Evolutionary conservation across 1,140 invertebrate species (phyloP), one percentile per base, ranked within the genome.

Genomic region (Doryteuthis pealeii): DNA sequence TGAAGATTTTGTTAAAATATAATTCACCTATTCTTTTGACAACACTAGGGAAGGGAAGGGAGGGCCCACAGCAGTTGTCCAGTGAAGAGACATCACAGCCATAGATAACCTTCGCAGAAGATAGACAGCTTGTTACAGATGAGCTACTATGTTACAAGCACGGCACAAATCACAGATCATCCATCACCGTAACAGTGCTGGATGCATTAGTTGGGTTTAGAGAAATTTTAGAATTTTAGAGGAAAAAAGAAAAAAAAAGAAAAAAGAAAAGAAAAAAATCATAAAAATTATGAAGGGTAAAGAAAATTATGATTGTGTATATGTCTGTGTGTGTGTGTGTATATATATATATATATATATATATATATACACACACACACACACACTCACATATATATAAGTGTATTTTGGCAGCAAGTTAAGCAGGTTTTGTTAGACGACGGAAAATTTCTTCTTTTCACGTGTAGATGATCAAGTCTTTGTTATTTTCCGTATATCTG

Each of bases 81-180:
- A 62, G 54, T 62, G 54, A 62, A 62, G 54, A 62, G 54, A n/a
- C 54, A 22, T 62, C 54, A 62, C 54, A 62, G 54, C 54, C 54
- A n/a, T 62, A n/a, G 54, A 28, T 62, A 62, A 62, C 54, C 54
- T 62, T 62, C 54, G 26, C 54, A 62, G 54, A 62, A 62, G 54
- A 62, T 62, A 62, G 54, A 62, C 18, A 62, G 54, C 54, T 62
- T 62, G 18, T 62, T 62, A 62, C 12, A 62, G 54, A 28, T 62
- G 54, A n/a, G 18, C 1, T 2, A 2, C 54, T 62, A 62, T 2
- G 54, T 22, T 62, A 62, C 54, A 62, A 28, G 18, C 18, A 28
- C 26, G 18, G 12, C 54, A 62, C 54, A 62, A 62, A 62, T 18
- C 26, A n/a, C 54, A 62, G 54, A 6, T 18, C 6, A 22, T 6